Evolutionary conservation across 2,797 vertebrate genomes (phyloP).

Genomic region (Aeoliscus strigatus): DNA sequence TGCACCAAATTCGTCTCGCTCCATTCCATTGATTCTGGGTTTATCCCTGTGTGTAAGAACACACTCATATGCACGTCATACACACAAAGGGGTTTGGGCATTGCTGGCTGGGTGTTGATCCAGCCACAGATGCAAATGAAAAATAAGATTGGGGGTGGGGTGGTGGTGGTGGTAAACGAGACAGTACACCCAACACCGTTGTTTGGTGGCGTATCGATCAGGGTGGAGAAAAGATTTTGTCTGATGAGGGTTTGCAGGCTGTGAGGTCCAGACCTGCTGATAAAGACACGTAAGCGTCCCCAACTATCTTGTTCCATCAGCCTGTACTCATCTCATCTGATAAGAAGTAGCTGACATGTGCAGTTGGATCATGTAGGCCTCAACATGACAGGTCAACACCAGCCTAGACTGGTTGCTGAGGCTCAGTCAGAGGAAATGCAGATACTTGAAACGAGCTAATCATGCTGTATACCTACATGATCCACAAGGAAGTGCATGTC

Average conservation of each 20-base stretch:
- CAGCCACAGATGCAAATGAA: constrained; percentile 30
- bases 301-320: constrained; percentile 51
- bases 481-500: constrained; percentile 55
- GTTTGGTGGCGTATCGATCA: constrained; percentile 60
- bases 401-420: not conserved
- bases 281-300: constrained; percentile 39
- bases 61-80: constrained; percentile 10
- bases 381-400: too few relatives aligned
- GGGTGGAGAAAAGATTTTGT: constrained; percentile 35
- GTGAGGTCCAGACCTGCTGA: constrained; percentile 59
- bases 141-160: constrained; percentile 43
- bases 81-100: too few relatives aligned
- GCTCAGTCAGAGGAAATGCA: constrained; percentile 7
- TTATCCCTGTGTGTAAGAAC: constrained; percentile 59
- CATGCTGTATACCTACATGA: constrained; percentile 34
- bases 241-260: constrained; percentile 21
- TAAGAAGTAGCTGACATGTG: constrained; percentile 37
- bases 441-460: too few relatives aligned
- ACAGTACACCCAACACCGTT: constrained; percentile 56
- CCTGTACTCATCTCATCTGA: constrained; percentile 36
- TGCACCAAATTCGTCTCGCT: too few relatives aligned
- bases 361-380: too few relatives aligned
- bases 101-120: too few relatives aligned
- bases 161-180: constrained; percentile 61
- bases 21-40: constrained; percentile 66